A percentile compares a stretch with the other conserved stretches of the same genome.
Evolutionary conservation across 2,797 vertebrate genomes (phyloP).

Genomic region (Cheirogaleus major): DNA sequence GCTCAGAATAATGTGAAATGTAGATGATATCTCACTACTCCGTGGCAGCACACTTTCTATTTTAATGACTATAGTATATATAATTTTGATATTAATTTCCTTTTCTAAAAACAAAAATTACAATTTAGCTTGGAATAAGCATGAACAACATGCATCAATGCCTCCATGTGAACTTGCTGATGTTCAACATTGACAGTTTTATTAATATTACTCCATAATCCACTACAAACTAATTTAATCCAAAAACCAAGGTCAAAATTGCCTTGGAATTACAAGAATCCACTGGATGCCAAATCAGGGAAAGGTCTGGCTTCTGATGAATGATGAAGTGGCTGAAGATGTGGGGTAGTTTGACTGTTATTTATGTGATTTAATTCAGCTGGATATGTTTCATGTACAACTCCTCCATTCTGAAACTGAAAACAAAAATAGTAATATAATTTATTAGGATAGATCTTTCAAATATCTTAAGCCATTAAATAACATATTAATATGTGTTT

Average conservation of each 20-base stretch:
- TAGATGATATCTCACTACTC: not conserved
- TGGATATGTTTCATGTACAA: conserved; percentile 83
- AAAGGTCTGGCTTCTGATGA: conserved; percentile 83
- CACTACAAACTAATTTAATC: conserved; percentile 44
- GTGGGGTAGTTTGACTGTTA: conserved; percentile 77
- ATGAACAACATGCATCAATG: not conserved
- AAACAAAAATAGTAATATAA: conserved; percentile 62
- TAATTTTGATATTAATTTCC: not conserved
- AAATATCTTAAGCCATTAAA: not conserved
- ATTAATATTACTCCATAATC: not conserved
- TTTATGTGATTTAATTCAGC: conserved; percentile 80
- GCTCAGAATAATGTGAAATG: not conserved
- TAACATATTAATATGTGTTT: not conserved
- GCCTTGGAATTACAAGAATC: conserved; percentile 84
- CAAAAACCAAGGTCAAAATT: conserved; percentile 74
- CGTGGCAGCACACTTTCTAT: not conserved
- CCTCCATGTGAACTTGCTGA: conserved; percentile 66
- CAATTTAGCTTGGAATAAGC: not conserved
- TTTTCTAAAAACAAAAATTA: not conserved
- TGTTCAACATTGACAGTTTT: conserved; percentile 38
- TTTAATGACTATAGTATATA: not conserved
- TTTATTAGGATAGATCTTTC: conserved; percentile 57
- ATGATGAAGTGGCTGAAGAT: conserved; percentile 84
- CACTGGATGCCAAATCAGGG: conserved; percentile 85
- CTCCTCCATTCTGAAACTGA: conserved; percentile 87